These are phyloP conservation scores for Cryptocheilus praepositus DNA, from an alignment of 2,888 invertebrate species.

Conservation along the genomic window DNA sequence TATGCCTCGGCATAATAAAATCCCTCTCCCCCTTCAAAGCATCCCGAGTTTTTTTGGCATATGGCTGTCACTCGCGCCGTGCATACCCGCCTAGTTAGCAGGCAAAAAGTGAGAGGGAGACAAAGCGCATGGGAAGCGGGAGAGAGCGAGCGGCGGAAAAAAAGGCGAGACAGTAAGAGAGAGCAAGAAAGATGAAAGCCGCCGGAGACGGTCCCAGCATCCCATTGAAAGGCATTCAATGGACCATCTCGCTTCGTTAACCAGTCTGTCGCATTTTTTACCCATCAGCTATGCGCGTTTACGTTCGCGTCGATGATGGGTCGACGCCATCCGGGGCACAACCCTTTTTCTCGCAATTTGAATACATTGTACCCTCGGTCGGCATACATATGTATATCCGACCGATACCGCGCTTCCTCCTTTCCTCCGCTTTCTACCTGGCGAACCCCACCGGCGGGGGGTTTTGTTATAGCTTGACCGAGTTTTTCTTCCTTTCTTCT, in stretches of 20 bases:
- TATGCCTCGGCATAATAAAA: no score
- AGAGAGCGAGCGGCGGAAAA: not conserved
- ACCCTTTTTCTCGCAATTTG: constrained; percentile 74
- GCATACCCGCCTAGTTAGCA: constrained; percentile 51
- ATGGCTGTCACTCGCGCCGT: constrained; percentile 32
- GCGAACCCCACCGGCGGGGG: constrained; percentile 55
- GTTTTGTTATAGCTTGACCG: constrained; percentile 72
- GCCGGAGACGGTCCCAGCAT: constrained; percentile 66
- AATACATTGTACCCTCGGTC: constrained; percentile 74
- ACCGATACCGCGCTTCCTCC: constrained; percentile 62
- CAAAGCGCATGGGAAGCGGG: not conserved
- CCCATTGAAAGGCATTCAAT: constrained; percentile 72
- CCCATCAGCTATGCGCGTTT: constrained; percentile 59
- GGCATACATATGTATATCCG: constrained; percentile 74
- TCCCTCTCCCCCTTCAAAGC: no score
- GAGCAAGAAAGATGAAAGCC: constrained; percentile 37
- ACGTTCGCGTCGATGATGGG: not conserved
- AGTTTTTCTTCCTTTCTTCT: constrained; percentile 65
- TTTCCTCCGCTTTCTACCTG: constrained; percentile 69
- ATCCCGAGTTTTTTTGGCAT: constrained; percentile 33
- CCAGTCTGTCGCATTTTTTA: constrained; percentile 75
- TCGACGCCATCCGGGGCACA: constrained; percentile 58
- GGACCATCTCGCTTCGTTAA: constrained; percentile 75
- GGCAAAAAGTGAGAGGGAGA: constrained; percentile 8
- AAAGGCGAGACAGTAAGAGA: not conserved